Base-by-base conservation (phyloP, 2,888 invertebrate species). In the Ormyrus thymus region DNA sequence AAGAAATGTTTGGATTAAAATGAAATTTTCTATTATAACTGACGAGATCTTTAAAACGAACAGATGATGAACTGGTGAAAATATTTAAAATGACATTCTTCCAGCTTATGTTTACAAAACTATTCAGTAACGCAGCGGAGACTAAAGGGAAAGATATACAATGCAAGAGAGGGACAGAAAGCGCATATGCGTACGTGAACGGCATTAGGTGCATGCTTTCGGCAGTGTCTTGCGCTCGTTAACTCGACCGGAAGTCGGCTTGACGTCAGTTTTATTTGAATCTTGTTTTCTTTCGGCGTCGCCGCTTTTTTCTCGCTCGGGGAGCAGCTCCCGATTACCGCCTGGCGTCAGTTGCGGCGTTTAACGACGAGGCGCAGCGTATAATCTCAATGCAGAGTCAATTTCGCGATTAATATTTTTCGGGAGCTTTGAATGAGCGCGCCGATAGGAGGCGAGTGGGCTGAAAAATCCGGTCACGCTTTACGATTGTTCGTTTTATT, bases 401-500 rank as follows among this genome's bases (percentile, higher is more conserved):
- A 73, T 73, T 55, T 48, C 7, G 15, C 46, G 48, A 76, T 62
- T 55, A 46, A 69, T 68, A 74, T 48, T 45, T 68, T 11, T 53
- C 13, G 43, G 11, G 7, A n/a, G 43, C 11, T 10, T 55, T 29
- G 58, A 46, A 69, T 69, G 46, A 56, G 46, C 68, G 46, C 46
- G 7, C 10, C 15, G 5, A n/a, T 8, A 29, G n/a, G 13, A 72
- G 13, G 45, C 1, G 7, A 29, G 45, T 15, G 29, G n/a, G 48
- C 11, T 43, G 51, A 78, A 48, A 58, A 65, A 65, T 68, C 61
- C 68, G 62, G 61, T 73, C 50, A 73, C 56, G 61, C 61, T 78
- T 68, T 56, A 56, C 56, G 73, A 73, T 73, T 73, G 68, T 73
- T 73, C 55, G 62, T 68, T 76, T 73, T 73, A 78, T 73, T 73